Evolutionary conservation across 2,797 vertebrate species (phyloP), one percentile per base, ranked within the genome.

Genomic region (Spondyliosoma cantharus): DNA sequence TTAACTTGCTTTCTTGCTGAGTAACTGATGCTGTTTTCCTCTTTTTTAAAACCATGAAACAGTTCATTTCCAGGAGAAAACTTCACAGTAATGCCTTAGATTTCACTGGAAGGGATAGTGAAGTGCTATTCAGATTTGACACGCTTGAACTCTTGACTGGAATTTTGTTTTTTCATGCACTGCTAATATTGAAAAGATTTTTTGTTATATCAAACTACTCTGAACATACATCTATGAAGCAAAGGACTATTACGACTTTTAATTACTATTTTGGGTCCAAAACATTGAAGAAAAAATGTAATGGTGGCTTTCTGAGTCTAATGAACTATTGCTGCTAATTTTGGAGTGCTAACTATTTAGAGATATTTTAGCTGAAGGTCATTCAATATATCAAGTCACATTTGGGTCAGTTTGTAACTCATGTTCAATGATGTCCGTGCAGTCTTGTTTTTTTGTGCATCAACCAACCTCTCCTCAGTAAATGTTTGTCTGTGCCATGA

Each of bases 81-180:
- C 75, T 82, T 90, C 90, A 91, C 89, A 87, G 81, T 89, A 90
- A 92, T 93, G 90, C 91, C 90, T 93, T 93, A 88, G 84, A 85
- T 86, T 74, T 88, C 76, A 80, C 81, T 78, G 74, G 81, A 82
- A 78, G 65, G 67, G 77, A 73, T 58, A 29, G 83, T 80, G 65
- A 85, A 82, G 82, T 76, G 86, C 80, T 82, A 53, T 86, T 78
- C 72, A 69, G 53, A 80, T 83, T 27, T 52, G 29, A 49, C 74
- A 69, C 50, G 66, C 71, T 86, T 76, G 54, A 73, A 77, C 66
- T 86, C 76, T 32, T 84, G 72, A 86, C 86, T 87, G 81, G 86
- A 91, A 86, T 64, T 52, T 46, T 29, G 50, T 68, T 76, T 73
- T 32, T 67, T 78, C 25, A 76, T 82, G 85, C 81, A 89, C 84